Evolutionary conservation across 2,888 invertebrate genomes (phyloP), one percentile per base, ranked within the genome.

Genomic region (Ptilodon capucinus): DNA sequence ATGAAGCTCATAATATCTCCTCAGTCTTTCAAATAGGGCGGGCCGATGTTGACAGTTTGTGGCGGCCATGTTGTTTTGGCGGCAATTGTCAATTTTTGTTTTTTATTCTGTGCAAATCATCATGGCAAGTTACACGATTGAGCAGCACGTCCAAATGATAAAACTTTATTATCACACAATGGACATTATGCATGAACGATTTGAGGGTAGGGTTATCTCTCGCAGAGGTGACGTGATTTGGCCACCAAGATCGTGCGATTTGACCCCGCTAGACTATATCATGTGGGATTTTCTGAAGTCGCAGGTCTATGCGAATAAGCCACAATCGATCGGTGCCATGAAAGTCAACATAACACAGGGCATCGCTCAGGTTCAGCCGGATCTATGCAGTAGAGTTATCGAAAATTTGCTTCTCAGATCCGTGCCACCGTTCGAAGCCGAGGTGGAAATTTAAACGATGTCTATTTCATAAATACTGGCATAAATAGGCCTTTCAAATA

Each of bases 321-420:
- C 57, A 45, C 46, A 23, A 23, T 23, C 23, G 23, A 23, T 8
- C 23, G 63, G 35, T 53, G 62, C 58, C 54, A 59, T 74, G 23
- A 69, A 73, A 52, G 68, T 44, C 52, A 71, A 71, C 58, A 71
- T 71, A 68, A 64, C 53, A 43, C 51, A 65, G 30, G 60, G 56
- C 62, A 69, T 70, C 53, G 62, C 50, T 63, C 61, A 68, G 54
- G 74, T 74, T 69, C 66, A 66, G 62, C 63, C 64, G 40, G 66
- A 74, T n/a, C 42, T 67, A 70, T 73, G 70, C 67, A 57, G 47
- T 44, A 68, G 53, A 68, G 59, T 72, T 55, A 71, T 71, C 48
- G 58, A 71, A 71, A 71, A 73, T 65, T 74, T 48, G 63, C 60
- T 44, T 50, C 46, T 56, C 57, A 54, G 51, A 64, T 62, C 17